A percentile compares a stretch with the other conserved stretches of the same genome.
These are phyloP conservation scores for Phlogophora meticulosa DNA, from an alignment of 2,888 invertebrate genomes.

Conservation along the genomic window DNA sequence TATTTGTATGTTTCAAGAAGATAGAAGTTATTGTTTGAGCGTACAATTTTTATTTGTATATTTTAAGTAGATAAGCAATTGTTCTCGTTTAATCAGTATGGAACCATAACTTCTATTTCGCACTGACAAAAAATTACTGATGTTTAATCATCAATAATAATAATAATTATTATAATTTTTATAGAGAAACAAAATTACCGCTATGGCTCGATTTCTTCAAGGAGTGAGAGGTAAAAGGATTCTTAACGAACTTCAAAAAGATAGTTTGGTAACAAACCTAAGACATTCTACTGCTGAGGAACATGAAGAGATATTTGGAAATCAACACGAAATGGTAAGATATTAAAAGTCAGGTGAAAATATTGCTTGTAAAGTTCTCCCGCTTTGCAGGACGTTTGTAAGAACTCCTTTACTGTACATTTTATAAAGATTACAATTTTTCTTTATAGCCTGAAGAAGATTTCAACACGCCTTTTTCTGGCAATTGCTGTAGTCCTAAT, in stretches of 20 bases:
- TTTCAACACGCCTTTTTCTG: conserved; percentile 5
- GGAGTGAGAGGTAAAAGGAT: conserved; percentile 3
- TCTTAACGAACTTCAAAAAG: neutral
- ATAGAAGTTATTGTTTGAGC: too few species aligned
- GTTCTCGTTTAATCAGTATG: too few species aligned
- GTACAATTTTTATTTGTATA: too few species aligned
- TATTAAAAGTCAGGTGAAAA: conserved; percentile 1
- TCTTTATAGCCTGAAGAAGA: conserved; percentile 10
- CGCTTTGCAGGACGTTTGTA: neutral
- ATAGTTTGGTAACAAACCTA: conserved; percentile 3
- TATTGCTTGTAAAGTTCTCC: conserved; percentile 2
- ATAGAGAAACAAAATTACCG: neutral
- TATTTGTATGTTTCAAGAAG: too few species aligned
- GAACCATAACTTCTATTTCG: too few species aligned
- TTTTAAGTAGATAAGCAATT: too few species aligned
- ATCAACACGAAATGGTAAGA: conserved; percentile 11
- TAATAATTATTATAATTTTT: too few species aligned
- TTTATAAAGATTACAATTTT: neutral
- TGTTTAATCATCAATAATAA: too few species aligned
- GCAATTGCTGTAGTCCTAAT: neutral
- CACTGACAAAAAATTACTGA: too few species aligned
- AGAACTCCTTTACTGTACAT: conserved; percentile 1
- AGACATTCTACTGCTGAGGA: conserved; percentile 8
- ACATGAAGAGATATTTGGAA: conserved; percentile 4
- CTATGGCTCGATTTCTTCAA: conserved; percentile 1